Conservation (phyloP, 2,888 invertebrate genomes). For the Darwinula stevensoni region DNA sequence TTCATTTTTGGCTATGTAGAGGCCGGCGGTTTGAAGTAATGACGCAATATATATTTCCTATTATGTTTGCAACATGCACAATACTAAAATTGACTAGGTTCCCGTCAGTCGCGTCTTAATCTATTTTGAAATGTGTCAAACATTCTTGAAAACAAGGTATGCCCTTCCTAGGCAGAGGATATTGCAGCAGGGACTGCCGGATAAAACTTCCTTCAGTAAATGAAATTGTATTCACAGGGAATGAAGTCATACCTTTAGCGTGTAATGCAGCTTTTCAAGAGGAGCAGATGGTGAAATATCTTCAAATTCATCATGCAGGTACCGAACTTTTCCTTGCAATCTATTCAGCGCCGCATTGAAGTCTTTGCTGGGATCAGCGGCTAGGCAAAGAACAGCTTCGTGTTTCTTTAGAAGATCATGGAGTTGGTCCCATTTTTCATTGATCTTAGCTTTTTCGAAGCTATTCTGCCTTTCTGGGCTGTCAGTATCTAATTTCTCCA, state of each 20-base stretch:
- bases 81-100: too few relatives aligned
- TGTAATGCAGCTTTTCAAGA: conserved; percentile 55
- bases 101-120: too few relatives aligned
- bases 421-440: conserved; percentile 44
- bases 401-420: conserved; percentile 49
- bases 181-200: too few relatives aligned
- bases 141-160: too few relatives aligned
- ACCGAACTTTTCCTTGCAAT: conserved; percentile 54
- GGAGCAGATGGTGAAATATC: conserved; percentile 35
- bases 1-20: too few relatives aligned
- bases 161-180: too few relatives aligned
- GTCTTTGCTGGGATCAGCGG: conserved; percentile 69
- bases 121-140: too few relatives aligned
- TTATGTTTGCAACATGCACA: too few relatives aligned
- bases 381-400: conserved; percentile 61
- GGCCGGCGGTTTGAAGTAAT: too few relatives aligned
- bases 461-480: conserved; percentile 32
- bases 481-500: conserved; percentile 26
- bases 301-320: conserved; percentile 59
- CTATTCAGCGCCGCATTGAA: conserved; percentile 63
- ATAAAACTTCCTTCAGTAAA: too few relatives aligned
- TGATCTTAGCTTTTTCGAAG: conserved; percentile 37
- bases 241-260: conserved; percentile 32
- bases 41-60: too few relatives aligned
- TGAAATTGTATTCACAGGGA: too few relatives aligned